Base-by-base conservation (phyloP, 2,797 vertebrate genomes). In the Sebastes matsubarae region DNA sequence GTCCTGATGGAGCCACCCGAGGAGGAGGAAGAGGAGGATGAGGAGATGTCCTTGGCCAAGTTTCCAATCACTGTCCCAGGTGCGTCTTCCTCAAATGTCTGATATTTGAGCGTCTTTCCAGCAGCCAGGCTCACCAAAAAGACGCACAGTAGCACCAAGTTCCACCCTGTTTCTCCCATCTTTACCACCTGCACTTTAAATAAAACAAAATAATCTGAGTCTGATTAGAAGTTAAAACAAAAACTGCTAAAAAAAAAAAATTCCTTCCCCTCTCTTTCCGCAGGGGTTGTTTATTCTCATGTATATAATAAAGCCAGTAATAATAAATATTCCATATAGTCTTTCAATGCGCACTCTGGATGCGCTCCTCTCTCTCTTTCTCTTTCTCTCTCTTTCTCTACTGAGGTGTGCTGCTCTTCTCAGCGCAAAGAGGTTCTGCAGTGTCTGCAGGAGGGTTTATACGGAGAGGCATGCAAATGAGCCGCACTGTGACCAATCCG, bases 61-160 rank as follows among this genome's bases (percentile, higher is more conserved):
- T 97, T 98, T 81, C 98, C 98, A 75, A 99, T 98, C 73, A 99
- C 97, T 0, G 97, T 98, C 65, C 96, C 97, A 1, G 97, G 97
- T 3, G 96, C 95, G n/a, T 97, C 98, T 71, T 99, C 98, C 86
- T 99, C 98, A 77, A 97, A 97, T 14, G 97, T 98, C 93, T 97
- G 96, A 84, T 99, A 99, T 80, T 97, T 96, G 84, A 98, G 95
- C 9, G 97, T 99, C 90, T 97, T 98, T 83, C 95, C 94, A 60
- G 87, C 87, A 16, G 92, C 82, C 71, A 94, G 79, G 82, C 88
- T 82, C 24, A 68, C 68, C 85, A 95, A n/a, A 63, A 72, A 93
- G 70, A 82, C 86, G 80, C 92, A 92, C 86, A 87, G 4, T 3
- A 94, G 72, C 87, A 85, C 75, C 87, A 88, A 42, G 82, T 83